A percentile compares a stretch with the other conserved stretches of the same genome.
Evolutionary conservation across 2,113 vertebrate species (phyloP).

Genomic region (Caranx ignobilis): DNA sequence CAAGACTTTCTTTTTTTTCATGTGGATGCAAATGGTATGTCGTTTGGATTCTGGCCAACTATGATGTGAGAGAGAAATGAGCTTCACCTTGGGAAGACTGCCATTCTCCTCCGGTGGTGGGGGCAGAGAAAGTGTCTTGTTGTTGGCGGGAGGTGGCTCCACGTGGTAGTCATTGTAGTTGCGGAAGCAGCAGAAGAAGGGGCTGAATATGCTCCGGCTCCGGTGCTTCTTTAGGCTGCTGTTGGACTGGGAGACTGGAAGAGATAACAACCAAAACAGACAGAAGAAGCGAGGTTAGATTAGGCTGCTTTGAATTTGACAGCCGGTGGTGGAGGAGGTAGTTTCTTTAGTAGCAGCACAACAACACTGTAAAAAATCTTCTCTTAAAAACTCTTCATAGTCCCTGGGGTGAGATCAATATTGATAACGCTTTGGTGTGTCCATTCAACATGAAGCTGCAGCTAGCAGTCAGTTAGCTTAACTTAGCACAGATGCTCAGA

Average conservation of each 20-base stretch:
- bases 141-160: slow-evolving; percentile 88
- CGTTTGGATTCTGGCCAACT: slow-evolving; percentile 35
- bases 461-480: no score
- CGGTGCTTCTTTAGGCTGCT: slow-evolving; percentile 96
- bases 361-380: neutral
- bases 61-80: slow-evolving; percentile 42
- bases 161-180: slow-evolving; percentile 96
- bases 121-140: slow-evolving; percentile 88
- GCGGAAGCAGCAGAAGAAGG: slow-evolving; percentile 99
- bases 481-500: no score
- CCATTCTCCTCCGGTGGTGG: slow-evolving; percentile 94
- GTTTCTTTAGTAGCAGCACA: neutral
- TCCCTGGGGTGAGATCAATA: no score
- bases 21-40: slow-evolving; percentile 16
- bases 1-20: slow-evolving; percentile 5
- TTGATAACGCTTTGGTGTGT: no score
- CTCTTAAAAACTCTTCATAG: no score
- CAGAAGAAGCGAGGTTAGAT: slow-evolving; percentile 11
- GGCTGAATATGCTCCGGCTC: slow-evolving; percentile 95
- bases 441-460: no score
- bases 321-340: neutral
- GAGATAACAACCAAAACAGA: slow-evolving; percentile 21
- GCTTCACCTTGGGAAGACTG: slow-evolving; percentile 92
- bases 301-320: neutral
- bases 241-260: slow-evolving; percentile 90